Conservation (phyloP, 2,113 vertebrate species). For the Hippocampus comes region DNA sequence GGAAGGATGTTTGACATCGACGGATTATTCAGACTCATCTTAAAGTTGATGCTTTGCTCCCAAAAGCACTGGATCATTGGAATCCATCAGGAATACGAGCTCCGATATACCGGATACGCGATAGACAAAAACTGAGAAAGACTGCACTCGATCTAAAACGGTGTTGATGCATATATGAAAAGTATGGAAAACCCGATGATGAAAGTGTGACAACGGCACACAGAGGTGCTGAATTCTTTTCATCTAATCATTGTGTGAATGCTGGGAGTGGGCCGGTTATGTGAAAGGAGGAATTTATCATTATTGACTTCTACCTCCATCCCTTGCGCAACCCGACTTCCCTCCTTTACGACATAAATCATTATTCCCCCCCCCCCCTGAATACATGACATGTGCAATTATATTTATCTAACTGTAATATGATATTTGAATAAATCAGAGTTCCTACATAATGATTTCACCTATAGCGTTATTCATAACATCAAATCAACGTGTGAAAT, state of each 20-base stretch:
- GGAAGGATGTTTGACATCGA: constrained; percentile 55
- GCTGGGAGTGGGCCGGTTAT: constrained; percentile 26
- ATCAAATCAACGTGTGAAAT: background rate
- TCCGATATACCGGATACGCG: constrained; percentile 23
- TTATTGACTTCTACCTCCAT: constrained; percentile 90
- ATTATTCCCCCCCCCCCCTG: constrained; percentile 84
- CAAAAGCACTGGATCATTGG: constrained; percentile 59
- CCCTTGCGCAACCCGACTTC: constrained; percentile 79
- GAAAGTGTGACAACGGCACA: background rate
- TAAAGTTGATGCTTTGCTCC: constrained; percentile 69
- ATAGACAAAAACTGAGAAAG: constrained; percentile 3
- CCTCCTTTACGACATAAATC: constrained; percentile 86
- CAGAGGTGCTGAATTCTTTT: constrained; percentile 19
- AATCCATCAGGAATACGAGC: constrained; percentile 58
- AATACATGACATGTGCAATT: constrained; percentile 8
- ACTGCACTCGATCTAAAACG: background rate
- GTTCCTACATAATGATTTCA: background rate
- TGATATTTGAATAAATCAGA: constrained; percentile 10
- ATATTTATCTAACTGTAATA: constrained; percentile 6
- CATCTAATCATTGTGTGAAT: constrained; percentile 11
- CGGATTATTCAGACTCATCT: constrained; percentile 60
- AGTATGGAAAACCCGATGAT: background rate
- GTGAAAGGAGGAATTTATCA: constrained; percentile 81
- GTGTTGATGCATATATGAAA: background rate
- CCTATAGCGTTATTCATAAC: background rate